Evolutionary conservation across 2,797 vertebrate species (phyloP).

Genomic region (Peromyscus eremicus): DNA sequence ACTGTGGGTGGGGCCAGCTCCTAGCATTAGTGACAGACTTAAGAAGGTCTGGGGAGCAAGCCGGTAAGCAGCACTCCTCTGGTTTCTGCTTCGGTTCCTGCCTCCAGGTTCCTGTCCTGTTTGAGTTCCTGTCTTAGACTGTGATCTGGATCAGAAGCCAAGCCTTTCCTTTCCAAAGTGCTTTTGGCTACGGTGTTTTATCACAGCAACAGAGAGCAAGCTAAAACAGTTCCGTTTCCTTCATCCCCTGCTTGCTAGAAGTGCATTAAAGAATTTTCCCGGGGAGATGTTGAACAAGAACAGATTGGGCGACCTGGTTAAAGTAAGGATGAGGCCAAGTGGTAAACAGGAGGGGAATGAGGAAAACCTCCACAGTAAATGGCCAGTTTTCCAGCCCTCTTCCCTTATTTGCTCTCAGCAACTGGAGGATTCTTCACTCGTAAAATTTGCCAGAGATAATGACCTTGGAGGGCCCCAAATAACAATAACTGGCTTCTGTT

Average conservation of each 20-base stretch:
- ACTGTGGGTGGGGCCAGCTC: neutral
- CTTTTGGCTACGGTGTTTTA: neutral
- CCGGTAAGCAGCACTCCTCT: neutral
- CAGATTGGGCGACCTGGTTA: neutral
- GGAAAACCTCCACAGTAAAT: neutral
- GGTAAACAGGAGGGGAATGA: neutral
- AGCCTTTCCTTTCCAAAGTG: neutral
- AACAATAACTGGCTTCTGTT: neutral
- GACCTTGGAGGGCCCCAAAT: neutral
- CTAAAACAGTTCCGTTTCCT: neutral
- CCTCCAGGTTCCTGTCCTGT: neutral
- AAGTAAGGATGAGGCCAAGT: neutral
- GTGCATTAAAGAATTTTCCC: neutral
- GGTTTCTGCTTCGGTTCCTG: neutral
- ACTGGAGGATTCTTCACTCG: neutral
- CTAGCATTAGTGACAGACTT: neutral
- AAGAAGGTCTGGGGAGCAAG: neutral
- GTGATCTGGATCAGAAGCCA: neutral
- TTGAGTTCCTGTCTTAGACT: neutral
- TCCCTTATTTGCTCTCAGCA: neutral
- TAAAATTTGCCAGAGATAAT: neutral
- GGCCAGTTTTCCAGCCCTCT: neutral
- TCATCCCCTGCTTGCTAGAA: neutral
- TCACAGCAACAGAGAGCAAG: neutral
- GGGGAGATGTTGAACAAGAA: neutral